A percentile compares a stretch with the other conserved stretches of the same genome.
Conservation (phyloP, 2,888 invertebrate genomes). For the Drosophila testacea region DNA sequence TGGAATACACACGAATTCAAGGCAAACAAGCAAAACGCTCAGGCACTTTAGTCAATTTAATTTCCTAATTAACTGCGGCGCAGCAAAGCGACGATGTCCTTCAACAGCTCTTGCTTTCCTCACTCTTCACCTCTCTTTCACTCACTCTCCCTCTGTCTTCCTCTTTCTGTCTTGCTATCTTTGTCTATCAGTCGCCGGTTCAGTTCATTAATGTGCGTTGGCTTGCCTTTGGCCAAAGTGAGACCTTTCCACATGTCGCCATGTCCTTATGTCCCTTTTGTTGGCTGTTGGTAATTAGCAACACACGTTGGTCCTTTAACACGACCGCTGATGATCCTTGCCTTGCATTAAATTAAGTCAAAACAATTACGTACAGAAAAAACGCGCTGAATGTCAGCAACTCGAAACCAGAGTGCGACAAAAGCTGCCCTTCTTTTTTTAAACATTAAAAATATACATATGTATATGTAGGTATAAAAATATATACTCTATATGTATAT, state of each 20-base stretch:
- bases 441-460: constrained; percentile 38
- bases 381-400: constrained; percentile 24
- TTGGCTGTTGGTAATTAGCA: constrained; percentile 74
- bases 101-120: constrained; percentile 18
- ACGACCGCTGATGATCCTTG: constrained; percentile 67
- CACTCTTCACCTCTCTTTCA: neutral
- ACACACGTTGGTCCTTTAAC: constrained; percentile 71
- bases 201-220: constrained; percentile 59
- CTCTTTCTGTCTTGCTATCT: neutral
- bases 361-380: constrained; percentile 69
- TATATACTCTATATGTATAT: constrained; percentile 29
- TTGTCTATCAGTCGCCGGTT: constrained; percentile 15
- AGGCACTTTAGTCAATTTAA: constrained; percentile 81
- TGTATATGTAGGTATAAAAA: constrained; percentile 15
- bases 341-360: constrained; percentile 77
- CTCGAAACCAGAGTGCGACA: constrained; percentile 5
- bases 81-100: constrained; percentile 44
- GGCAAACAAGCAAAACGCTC: constrained; percentile 73
- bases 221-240: constrained; percentile 31
- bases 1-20: constrained; percentile 12
- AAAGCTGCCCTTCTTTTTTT: constrained; percentile 26
- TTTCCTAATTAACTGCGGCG: constrained; percentile 80
- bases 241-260: constrained; percentile 29
- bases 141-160: neutral
- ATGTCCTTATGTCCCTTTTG: constrained; percentile 22